These are phyloP conservation scores for Lycaon pictus DNA, from an alignment of 2,113 vertebrate genomes.

Conservation along the genomic window DNA sequence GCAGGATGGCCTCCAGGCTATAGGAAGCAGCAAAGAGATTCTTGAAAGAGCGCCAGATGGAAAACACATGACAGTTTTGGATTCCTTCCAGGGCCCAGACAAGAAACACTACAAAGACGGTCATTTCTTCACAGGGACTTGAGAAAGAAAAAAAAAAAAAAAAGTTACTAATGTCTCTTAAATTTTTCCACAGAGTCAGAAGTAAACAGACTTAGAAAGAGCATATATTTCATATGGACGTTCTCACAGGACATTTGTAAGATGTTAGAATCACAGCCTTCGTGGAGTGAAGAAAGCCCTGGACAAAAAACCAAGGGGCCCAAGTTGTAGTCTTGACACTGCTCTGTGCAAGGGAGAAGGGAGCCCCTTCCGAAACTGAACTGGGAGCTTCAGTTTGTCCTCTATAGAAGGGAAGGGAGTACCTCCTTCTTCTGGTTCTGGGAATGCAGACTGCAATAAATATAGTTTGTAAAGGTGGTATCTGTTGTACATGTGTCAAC, in stretches of 20 bases:
- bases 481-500: background rate
- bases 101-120: conserved; percentile 60
- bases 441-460: background rate
- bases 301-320: background rate
- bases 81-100: conserved; percentile 74
- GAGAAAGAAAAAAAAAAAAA: conserved; percentile 51
- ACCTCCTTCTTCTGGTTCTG: background rate
- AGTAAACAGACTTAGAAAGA: conserved; percentile 67
- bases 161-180: conserved; percentile 68
- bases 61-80: conserved; percentile 78
- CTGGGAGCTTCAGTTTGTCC: background rate
- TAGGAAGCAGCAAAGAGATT: conserved; percentile 63
- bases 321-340: background rate
- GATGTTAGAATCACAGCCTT: background rate
- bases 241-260: conserved; percentile 9
- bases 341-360: background rate
- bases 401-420: background rate
- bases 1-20: background rate
- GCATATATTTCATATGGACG: conserved; percentile 64
- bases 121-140: conserved; percentile 71
- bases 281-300: background rate
- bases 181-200: conserved; percentile 69
- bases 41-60: conserved; percentile 74
- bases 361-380: no score
- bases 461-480: background rate